Percentiles rank a stretch among this genome's conserved stretches.
phyloP scores from a whole-genome alignment of 2,888 invertebrate species.

The Orthosia gracilis region DNA sequence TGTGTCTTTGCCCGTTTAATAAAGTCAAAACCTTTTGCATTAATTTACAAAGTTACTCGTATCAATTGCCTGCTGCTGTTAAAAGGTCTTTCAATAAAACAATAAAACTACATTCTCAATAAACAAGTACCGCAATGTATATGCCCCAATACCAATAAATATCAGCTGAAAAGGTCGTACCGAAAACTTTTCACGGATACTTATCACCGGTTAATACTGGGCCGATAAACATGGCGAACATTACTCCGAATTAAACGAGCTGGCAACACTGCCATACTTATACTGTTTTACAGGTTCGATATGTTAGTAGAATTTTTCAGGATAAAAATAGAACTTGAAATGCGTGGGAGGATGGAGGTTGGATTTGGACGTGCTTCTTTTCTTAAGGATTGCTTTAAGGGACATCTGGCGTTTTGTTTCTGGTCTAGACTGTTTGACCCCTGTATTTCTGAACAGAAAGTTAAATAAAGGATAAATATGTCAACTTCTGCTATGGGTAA shows the following conservation, averaged over 20 bases:
- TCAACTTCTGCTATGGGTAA: no score
- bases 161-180: conserved; percentile 52
- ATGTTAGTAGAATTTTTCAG: conserved; percentile 29
- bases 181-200: conserved; percentile 64
- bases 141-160: conserved; percentile 59
- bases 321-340: conserved; percentile 29
- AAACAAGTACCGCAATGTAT: conserved; percentile 23
- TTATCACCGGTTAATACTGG: conserved; percentile 71
- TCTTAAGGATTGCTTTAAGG: not conserved
- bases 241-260: conserved; percentile 82
- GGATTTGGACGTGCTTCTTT: not conserved
- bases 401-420: not conserved
- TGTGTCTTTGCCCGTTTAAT: not conserved
- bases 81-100: not conserved
- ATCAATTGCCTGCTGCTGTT: not conserved
- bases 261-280: conserved; percentile 57
- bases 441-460: not conserved
- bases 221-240: conserved; percentile 75
- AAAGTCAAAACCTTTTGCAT: not conserved
- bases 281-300: conserved; percentile 41
- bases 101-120: conserved; percentile 1
- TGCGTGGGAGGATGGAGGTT: not conserved
- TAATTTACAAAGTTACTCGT: not conserved
- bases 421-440: not conserved
- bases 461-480: no score